Conservation (phyloP, 2,888 invertebrate genomes). For the Stenurella melanura region DNA sequence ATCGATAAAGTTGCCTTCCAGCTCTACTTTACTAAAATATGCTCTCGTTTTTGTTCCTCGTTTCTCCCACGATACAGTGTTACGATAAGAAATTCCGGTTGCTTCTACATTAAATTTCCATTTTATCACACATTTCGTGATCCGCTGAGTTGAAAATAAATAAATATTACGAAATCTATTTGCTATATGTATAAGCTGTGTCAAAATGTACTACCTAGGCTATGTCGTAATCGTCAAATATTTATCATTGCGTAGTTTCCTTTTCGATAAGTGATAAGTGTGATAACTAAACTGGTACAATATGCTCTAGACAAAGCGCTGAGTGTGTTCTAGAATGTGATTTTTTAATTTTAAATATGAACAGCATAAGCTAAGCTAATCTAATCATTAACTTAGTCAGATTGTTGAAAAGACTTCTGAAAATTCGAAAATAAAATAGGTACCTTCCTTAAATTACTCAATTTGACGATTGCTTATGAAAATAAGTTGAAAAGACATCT, state of each 20-base stretch:
- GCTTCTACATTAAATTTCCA: neutral
- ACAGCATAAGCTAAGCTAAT: neutral
- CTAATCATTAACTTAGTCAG: neutral
- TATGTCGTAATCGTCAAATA: neutral
- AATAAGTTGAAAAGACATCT: too few relatives aligned
- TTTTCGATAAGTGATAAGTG: conserved; percentile 6
- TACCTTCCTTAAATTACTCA: too few relatives aligned
- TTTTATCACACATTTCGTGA: conserved; percentile 15
- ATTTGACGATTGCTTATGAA: too few relatives aligned
- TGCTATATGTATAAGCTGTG: conserved; percentile 2
- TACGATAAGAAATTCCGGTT: conserved; percentile 4
- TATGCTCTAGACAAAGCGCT: neutral
- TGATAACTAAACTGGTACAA: neutral
- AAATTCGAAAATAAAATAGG: too few relatives aligned
- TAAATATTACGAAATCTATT: conserved; percentile 5
- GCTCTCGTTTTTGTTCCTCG: conserved; percentile 32
- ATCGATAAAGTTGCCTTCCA: conserved; percentile 34
- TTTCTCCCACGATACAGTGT: neutral
- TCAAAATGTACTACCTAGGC: too few relatives aligned
- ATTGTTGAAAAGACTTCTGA: too few relatives aligned
- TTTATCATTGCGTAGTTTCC: conserved; percentile 28
- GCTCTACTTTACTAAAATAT: conserved; percentile 29
- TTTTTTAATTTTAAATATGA: neutral
- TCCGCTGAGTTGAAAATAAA: conserved; percentile 8
- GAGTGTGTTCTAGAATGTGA: neutral